Evolutionary conservation across 1,140 invertebrate genomes (phyloP), one percentile per base, ranked within the genome.

Genomic region (Galleria mellonella): DNA sequence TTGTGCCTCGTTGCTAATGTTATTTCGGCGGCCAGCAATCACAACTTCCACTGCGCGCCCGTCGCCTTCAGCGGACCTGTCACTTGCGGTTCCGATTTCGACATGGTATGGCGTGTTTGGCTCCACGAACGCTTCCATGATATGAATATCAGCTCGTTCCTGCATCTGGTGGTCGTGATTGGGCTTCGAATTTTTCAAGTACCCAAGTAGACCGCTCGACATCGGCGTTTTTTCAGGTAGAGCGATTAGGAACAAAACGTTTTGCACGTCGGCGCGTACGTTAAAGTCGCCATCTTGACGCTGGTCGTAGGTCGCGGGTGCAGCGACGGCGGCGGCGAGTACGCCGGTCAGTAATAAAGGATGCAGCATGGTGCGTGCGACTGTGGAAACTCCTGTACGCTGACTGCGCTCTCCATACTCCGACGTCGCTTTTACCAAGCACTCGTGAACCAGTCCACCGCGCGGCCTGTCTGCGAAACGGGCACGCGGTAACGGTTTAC

Each of bases 221-320:
- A 83, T 37, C 11, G 63, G 60, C 8, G 83, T 66, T 7, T 87
- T 86, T 6, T 89, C 85, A 9, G 90, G 90, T 2, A 91, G 79
- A 0, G 90, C 77, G 23, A 86, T 55, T 5, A 92, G 51, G 14
- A 92, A 78, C 30, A 91, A 78, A 42, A 92, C 88, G 55, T 91
- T 91, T 47, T 91, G 87, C 7, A 92, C 74, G 72, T 92, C 90
- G 1, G 90, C 89, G 8, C 87, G 86, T 1, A 91, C 81, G 59
- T 92, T 92, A 47, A 87, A 82, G 4, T 90, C 88, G n/a, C 90
- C 90, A 17, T 89, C 89, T 63, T 91, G 90, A 0, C 89, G 72
- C 64, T 90, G 89, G 62, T 91, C 89, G 62, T 89, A 89, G 36
- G 76, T 81, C 9, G 88, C 90, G 44, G 90, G 90, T 77, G 94